Evolutionary conservation across 2,113 vertebrate genomes (phyloP), one percentile per base, ranked within the genome.

Genomic region (Cololabis saira): DNA sequence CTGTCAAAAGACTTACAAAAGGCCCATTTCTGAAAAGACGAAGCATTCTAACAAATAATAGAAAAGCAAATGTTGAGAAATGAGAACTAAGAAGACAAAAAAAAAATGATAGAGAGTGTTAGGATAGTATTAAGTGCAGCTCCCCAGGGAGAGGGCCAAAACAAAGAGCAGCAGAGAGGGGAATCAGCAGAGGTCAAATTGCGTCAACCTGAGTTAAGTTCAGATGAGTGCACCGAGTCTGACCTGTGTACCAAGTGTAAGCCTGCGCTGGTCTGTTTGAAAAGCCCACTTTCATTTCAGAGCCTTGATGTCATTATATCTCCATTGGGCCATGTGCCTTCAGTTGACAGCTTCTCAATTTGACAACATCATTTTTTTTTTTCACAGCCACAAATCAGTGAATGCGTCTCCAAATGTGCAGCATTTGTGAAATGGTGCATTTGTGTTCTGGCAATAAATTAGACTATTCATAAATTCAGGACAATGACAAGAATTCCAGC

Each of bases 131-230:
- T 87, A 86, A 87, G 69, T 49, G 70, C 41, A 54, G 62, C 69
- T 87, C 86, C 72, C 85, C 49, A 55, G 84, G 66, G 76, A 81
- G 67, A 66, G 51, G 13, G 5, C n/a, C 67, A 71, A 74, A 79
- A 90, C 82, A 91, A 91, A 91, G 80, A 44, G 44, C 48, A n/a
- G 59, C 74, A 49, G 61, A 78, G 82, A 76, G 73, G 85, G 86
- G 74, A 75, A 81, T 74, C 76, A 61, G 73, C 78, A 48, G 55
- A 66, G 91, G 91, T 92, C 91, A 93, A 93, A 92, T 84, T 81
- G 90, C 93, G 93, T 94, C 93, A 87, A 89, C 89, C 91, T 89
- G 78, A 88, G 87, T 94, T 94, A 93, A 9, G 77, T 89, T 47
- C 91, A 90, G 92, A 87, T 92, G 91, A 89, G 80, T 50, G 88